A percentile compares a stretch with the other conserved stretches of the same genome.
Conservation (phyloP, 2,888 invertebrate species). For the Drosophila atripex region DNA sequence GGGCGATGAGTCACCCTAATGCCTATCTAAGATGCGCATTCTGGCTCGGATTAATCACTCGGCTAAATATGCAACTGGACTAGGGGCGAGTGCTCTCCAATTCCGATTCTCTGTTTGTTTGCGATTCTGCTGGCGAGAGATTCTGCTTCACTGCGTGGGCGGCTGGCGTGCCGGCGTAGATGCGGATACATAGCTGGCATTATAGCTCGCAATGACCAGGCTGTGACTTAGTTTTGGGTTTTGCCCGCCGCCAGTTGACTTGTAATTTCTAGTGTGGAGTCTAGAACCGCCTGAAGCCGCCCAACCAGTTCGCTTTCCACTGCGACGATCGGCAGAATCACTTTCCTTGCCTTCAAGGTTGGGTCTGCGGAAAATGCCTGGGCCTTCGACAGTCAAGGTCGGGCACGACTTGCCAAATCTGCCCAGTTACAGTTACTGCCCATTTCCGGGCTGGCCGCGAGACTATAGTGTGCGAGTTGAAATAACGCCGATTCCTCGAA, state of each 20-base stretch:
- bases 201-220: constrained; percentile 29
- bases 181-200: constrained; percentile 15
- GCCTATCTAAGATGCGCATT: constrained; percentile 30
- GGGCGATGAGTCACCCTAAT: constrained; percentile 25
- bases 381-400: constrained; percentile 42
- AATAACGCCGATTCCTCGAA: constrained; percentile 22
- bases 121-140: constrained; percentile 7
- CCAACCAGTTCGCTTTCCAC: constrained; percentile 63
- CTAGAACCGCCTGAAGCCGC: not conserved
- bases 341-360: constrained; percentile 66
- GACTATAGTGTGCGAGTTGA: constrained; percentile 3
- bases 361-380: constrained; percentile 10
- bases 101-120: constrained; percentile 17
- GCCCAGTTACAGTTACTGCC: not conserved
- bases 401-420: not conserved
- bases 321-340: constrained; percentile 23
- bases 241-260: constrained; percentile 42
- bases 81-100: constrained; percentile 15
- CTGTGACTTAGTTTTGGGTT: constrained; percentile 11
- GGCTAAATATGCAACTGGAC: constrained; percentile 52
- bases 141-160: constrained; percentile 28
- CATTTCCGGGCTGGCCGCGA: constrained; percentile 1
- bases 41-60: constrained; percentile 43
- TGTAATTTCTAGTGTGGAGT: too few relatives aligned
- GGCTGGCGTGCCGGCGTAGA: constrained; percentile 16